A percentile compares a stretch with the other conserved stretches of the same genome.
phyloP scores from a whole-genome alignment of 2,797 vertebrate genomes.

The Lophius americanus region DNA sequence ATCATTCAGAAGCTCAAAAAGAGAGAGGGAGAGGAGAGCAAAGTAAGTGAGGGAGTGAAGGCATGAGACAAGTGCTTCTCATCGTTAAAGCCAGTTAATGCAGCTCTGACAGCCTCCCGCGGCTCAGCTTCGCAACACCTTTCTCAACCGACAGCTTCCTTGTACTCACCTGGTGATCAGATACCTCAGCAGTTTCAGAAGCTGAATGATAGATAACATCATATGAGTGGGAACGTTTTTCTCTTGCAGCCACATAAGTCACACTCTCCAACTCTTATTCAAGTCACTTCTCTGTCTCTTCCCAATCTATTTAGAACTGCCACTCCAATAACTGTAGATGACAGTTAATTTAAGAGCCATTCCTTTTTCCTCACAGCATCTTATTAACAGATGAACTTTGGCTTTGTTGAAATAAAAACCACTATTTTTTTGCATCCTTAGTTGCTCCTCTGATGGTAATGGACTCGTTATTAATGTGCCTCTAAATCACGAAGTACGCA shows the following conservation, averaged over 20 bases:
- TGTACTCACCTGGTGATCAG: constrained; percentile 44
- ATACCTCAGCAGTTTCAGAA: constrained; percentile 17
- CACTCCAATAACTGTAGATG: not conserved
- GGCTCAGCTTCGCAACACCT: constrained; percentile 45
- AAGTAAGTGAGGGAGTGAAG: constrained; percentile 32
- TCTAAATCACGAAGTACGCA: not conserved
- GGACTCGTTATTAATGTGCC: constrained; percentile 4
- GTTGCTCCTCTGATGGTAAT: constrained; percentile 12
- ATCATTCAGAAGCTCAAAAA: constrained; percentile 69
- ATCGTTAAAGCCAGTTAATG: constrained; percentile 62
- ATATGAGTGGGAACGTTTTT: not conserved
- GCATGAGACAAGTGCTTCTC: constrained; percentile 55
- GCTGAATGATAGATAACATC: constrained; percentile 22
- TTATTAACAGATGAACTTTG: constrained; percentile 13
- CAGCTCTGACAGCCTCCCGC: constrained; percentile 53
- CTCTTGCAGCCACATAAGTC: not conserved
- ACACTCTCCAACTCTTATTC: constrained; percentile 15
- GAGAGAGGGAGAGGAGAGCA: constrained; percentile 3
- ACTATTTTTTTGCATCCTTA: not conserved
- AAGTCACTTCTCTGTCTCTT: constrained; percentile 1
- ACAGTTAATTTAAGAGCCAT: not conserved
- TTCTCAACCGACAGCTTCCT: constrained; percentile 15
- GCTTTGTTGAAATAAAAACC: constrained; percentile 3
- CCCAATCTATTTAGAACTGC: constrained; percentile 22
- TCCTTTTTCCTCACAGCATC: not conserved